These are phyloP conservation scores for Uropetala carovei DNA, from an alignment of 2,888 invertebrate species.

Conservation along the genomic window DNA sequence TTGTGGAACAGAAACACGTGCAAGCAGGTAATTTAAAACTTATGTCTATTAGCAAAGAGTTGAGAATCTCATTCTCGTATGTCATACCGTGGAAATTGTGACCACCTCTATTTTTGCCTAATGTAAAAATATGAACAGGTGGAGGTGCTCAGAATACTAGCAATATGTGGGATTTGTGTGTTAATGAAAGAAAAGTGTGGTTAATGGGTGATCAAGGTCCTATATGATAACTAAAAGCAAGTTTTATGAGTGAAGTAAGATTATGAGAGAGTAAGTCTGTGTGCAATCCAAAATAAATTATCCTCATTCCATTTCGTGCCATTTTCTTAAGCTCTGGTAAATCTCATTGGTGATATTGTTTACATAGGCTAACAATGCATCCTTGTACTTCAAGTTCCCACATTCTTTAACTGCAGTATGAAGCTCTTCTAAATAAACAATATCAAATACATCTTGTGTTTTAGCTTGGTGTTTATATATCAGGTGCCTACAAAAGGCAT, in stretches of 20 bases:
- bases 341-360: not conserved
- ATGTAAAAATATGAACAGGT: not conserved
- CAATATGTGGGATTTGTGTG: not conserved
- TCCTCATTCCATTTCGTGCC: not conserved
- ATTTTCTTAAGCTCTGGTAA: not conserved
- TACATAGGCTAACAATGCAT: not conserved
- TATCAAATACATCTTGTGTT: too few relatives aligned
- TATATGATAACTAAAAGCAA: not conserved
- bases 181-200: not conserved
- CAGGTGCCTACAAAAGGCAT: too few relatives aligned
- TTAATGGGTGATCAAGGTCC: not conserved
- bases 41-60: too few relatives aligned
- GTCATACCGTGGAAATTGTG: slow-evolving; percentile 5
- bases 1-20: not conserved
- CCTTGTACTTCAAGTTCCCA: not conserved
- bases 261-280: not conserved
- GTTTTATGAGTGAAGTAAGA: not conserved
- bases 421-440: not conserved
- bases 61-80: not conserved
- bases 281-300: not conserved
- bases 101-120: slow-evolving; percentile 31
- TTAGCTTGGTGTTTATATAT: too few relatives aligned
- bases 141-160: slow-evolving; percentile 28
- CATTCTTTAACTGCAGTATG: not conserved
- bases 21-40: not conserved